Base-by-base conservation (phyloP, 2,797 vertebrate species). In the Phalloptychus januarius region DNA sequence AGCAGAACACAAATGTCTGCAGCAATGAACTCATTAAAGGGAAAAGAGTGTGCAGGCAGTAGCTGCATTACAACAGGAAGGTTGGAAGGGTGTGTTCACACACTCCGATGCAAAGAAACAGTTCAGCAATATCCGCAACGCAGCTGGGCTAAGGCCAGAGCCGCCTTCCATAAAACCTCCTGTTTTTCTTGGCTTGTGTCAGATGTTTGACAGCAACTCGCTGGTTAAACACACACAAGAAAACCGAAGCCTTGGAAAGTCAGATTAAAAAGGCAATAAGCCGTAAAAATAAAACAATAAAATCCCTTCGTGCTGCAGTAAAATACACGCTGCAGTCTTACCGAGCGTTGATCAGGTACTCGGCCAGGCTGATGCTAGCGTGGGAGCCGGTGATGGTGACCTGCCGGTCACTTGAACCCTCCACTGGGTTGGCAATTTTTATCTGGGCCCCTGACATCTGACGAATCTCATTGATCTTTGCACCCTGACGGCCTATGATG, bases 391-490 rank as follows among this genome's bases (percentile, higher is more conserved):
- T 98, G 91, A 98, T 98, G 93, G 97, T 98, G 88, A 98, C 97
- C 96, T 98, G 97, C 89, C 97, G 92, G 95, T 98, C 97, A 90
- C 96, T 97, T 18, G 97, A 97, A 65, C 97, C 97, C 90, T 98
- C 97, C 92, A 98, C 97, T 16, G 97, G 97, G 88, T 98, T 98
- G 93, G 97, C 97, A 90, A 98, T 98, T 94, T 98, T 98, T 95
- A 98, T 98, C 96, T 98, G 97, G 90, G 97, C 97, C 89, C 97
- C 97, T 65, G 97, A 98, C 97, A 98, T 98, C 96, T 98, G 97
- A 92, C 97, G 97, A 90, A 98, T 98, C 96, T 98, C 97, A 79
- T 98, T 98, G 95, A 98, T 98, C 95, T 98, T 98, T 89, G 97
- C 96, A 77, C 97, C 97, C 87, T 98, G 97, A 84, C 97, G 97